Percentiles rank a stretch among this genome's conserved stretches.
Evolutionary conservation across 2,113 vertebrate genomes (phyloP).

Genomic region (Hoplias malabaricus): DNA sequence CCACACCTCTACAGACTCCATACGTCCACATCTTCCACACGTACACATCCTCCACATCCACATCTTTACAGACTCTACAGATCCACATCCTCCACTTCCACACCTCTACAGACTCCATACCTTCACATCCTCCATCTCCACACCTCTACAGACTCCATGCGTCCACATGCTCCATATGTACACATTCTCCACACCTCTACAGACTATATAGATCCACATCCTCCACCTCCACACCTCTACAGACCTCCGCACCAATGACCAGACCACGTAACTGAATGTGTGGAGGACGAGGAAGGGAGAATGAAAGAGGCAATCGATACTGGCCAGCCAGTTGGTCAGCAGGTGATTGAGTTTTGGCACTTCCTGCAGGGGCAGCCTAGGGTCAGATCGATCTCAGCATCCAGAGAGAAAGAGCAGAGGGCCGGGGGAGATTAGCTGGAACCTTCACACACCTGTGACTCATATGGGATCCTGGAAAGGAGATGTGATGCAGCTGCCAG

Average conservation of each 20-base stretch:
- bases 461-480: neutral
- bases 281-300: neutral
- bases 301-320: constrained; percentile 4
- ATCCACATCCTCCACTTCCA: too few species aligned
- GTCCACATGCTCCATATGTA: too few species aligned
- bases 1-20: too few species aligned
- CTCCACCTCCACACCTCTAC: too few species aligned
- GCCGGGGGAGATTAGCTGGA: neutral
- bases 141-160: neutral
- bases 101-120: too few species aligned
- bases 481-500: neutral
- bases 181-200: neutral
- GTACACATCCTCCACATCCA: too few species aligned
- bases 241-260: neutral
- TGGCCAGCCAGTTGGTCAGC: constrained; percentile 1
- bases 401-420: neutral
- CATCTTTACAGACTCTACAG: too few species aligned
- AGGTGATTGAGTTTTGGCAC: neutral
- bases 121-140: neutral
- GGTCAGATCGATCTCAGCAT: neutral
- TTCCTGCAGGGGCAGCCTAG: neutral
- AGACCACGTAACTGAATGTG: neutral
- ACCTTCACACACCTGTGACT: neutral
- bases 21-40: too few species aligned
- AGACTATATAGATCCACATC: too few species aligned